phyloP scores from a whole-genome alignment of 2,113 vertebrate species.

The Bambusicola thoracicus region DNA sequence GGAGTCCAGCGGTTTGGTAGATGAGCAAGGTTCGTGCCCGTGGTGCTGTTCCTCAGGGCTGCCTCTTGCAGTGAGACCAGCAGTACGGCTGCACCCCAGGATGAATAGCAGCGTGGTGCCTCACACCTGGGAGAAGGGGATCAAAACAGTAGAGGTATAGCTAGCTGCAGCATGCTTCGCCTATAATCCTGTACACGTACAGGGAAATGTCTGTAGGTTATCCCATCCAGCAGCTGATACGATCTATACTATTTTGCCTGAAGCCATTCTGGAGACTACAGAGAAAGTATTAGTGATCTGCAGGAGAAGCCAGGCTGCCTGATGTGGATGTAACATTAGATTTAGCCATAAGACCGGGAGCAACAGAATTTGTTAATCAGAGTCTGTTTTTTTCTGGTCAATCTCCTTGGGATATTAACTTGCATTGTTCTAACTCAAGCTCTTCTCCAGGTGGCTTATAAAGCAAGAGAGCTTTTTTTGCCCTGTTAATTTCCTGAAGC shows the following conservation, averaged over 20 bases:
- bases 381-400: conserved; percentile 21
- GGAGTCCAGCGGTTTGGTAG: background rate
- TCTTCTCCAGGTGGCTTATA: conserved; percentile 23
- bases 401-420: conserved; percentile 22
- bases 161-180: background rate
- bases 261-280: background rate
- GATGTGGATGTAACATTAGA: background rate
- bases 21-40: background rate
- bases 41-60: background rate
- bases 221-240: background rate
- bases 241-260: background rate
- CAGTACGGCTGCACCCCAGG: background rate
- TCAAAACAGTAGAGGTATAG: background rate
- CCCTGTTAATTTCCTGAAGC: conserved; percentile 37
- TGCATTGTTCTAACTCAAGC: background rate
- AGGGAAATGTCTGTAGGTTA: background rate
- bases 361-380: background rate
- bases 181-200: background rate
- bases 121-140: background rate
- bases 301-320: background rate
- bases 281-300: background rate
- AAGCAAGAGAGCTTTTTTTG: background rate
- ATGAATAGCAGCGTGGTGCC: background rate
- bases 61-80: fast-evolving
- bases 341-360: background rate